phyloP scores from a whole-genome alignment of 1,140 invertebrate genomes.

The Arctopsyche grandis region DNA sequence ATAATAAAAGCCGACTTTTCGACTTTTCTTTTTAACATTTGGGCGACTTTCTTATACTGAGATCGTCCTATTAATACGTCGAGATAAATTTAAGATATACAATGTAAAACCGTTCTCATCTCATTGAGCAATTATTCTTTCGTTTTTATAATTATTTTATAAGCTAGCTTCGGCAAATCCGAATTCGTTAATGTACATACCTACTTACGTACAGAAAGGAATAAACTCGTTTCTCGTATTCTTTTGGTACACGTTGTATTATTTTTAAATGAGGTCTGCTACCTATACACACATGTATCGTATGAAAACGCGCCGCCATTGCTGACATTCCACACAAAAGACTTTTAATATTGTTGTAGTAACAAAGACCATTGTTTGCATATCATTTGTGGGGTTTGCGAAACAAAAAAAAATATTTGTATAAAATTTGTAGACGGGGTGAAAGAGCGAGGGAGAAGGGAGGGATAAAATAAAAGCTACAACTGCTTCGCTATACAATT shows the following conservation, averaged over 20 bases:
- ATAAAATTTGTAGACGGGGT: slow-evolving; percentile 33
- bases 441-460: background rate
- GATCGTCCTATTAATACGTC: too few relatives aligned
- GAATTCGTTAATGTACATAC: too few relatives aligned
- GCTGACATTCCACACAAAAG: slow-evolving; percentile 43
- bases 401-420: slow-evolving; percentile 46
- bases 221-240: too few relatives aligned
- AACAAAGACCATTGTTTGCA: slow-evolving; percentile 45
- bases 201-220: too few relatives aligned
- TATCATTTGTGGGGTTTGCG: slow-evolving; percentile 42
- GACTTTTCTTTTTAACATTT: background rate
- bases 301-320: slow-evolving; percentile 36
- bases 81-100: too few relatives aligned
- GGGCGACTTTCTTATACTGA: too few relatives aligned
- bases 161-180: too few relatives aligned
- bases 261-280: slow-evolving; percentile 16
- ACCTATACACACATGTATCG: slow-evolving; percentile 4
- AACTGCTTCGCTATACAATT: background rate
- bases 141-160: too few relatives aligned
- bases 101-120: too few relatives aligned
- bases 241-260: background rate
- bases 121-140: too few relatives aligned
- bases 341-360: slow-evolving; percentile 46
- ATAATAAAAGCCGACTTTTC: background rate
- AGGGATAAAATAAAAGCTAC: background rate